These are phyloP conservation scores for Atherix ibis DNA, from an alignment of 2,888 invertebrate species.

Conservation along the genomic window DNA sequence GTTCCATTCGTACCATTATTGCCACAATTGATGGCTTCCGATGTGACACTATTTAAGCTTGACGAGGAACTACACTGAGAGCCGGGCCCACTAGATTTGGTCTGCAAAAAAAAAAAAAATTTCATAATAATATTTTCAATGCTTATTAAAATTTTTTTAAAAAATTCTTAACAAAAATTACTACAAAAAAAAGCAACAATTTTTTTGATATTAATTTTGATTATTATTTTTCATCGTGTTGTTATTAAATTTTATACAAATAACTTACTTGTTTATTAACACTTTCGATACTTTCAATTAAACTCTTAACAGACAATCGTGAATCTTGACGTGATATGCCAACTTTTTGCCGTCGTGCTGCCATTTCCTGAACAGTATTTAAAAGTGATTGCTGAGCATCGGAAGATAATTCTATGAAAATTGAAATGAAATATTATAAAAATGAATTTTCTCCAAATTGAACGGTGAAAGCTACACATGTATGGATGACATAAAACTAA, in stretches of 20 bases:
- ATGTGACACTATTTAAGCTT: slow-evolving; percentile 39
- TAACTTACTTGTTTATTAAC: slow-evolving; percentile 51
- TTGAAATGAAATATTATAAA: no score
- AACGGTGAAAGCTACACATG: no score
- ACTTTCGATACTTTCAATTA: slow-evolving; percentile 85
- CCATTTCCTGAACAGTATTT: slow-evolving; percentile 40
- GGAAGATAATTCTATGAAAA: slow-evolving; percentile 11
- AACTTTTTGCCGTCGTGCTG: slow-evolving; percentile 38
- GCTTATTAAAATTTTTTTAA: neutral
- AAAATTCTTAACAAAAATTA: slow-evolving; percentile 2
- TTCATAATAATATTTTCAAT: slow-evolving; percentile 6
- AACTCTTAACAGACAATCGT: slow-evolving; percentile 71
- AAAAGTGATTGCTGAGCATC: slow-evolving; percentile 38
- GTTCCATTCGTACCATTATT: slow-evolving; percentile 10
- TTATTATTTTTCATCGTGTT: no score
- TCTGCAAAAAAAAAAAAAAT: slow-evolving; percentile 6
- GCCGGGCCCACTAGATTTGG: slow-evolving; percentile 26
- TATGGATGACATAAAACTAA: no score
- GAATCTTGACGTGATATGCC: slow-evolving; percentile 43
- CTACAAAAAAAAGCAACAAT: no score
- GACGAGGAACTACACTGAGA: slow-evolving; percentile 51
- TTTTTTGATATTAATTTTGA: no score
- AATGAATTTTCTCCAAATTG: slow-evolving; percentile 1
- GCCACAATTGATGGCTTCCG: slow-evolving; percentile 24
- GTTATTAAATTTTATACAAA: neutral